Percentiles rank a stretch among this genome's conserved stretches.
Conservation (phyloP, 2,113 vertebrate genomes). For the Furnarius figulus region DNA sequence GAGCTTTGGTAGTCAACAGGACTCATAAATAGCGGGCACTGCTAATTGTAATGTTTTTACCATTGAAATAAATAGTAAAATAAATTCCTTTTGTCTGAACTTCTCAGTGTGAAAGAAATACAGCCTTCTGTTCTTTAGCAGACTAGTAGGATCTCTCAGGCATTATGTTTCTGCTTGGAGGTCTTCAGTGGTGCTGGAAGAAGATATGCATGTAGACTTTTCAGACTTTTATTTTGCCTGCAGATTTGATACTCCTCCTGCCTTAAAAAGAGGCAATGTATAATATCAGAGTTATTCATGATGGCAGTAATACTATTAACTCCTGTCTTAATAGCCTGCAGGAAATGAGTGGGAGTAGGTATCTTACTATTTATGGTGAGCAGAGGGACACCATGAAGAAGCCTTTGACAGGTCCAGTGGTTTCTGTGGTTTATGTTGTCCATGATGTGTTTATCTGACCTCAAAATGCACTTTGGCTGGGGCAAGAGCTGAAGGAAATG, state of each 20-base stretch:
- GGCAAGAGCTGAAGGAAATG: background rate
- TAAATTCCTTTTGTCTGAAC: background rate
- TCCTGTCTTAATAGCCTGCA: background rate
- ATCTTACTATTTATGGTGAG: background rate
- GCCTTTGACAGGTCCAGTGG: background rate
- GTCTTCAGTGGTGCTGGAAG: background rate
- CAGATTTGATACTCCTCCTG: background rate
- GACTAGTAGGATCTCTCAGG: background rate
- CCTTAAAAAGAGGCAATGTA: background rate
- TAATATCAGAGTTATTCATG: background rate
- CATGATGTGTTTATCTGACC: background rate
- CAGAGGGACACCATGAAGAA: background rate
- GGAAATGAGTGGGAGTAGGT: background rate
- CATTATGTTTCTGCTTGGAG: background rate
- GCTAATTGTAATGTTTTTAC: background rate
- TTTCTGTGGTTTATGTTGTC: background rate
- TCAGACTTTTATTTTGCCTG: background rate
- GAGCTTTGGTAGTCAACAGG: background rate
- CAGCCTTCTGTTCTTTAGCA: background rate
- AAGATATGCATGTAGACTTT: background rate
- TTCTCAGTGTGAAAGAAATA: background rate
- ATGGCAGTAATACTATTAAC: background rate
- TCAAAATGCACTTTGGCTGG: background rate
- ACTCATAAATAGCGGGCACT: background rate
- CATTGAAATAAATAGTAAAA: background rate